These are phyloP conservation scores for Icerya purchasi DNA, from an alignment of 2,888 invertebrate genomes.

Conservation along the genomic window DNA sequence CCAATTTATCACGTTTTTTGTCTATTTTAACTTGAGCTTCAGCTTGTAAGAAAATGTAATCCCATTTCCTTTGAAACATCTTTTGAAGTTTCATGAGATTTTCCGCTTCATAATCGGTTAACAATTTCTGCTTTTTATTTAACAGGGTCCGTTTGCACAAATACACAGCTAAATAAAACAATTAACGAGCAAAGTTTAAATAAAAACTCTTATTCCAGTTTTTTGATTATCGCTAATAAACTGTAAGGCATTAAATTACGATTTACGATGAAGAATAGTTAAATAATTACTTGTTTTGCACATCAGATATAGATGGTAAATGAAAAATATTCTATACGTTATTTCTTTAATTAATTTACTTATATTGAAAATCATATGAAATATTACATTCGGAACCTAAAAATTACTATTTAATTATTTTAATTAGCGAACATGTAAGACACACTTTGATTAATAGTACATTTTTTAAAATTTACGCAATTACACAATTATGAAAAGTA, in stretches of 20 bases:
- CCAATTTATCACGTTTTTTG: constrained; percentile 93
- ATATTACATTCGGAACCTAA: too few species aligned
- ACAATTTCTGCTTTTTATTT: constrained; percentile 89
- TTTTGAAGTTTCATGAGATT: constrained; percentile 91
- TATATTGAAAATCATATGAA: too few species aligned
- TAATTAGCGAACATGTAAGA: too few species aligned
- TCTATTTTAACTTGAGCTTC: constrained; percentile 84
- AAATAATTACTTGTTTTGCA: not conserved
- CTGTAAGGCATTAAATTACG: too few species aligned
- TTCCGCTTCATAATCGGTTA: constrained; percentile 98
- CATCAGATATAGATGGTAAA: not conserved
- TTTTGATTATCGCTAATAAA: not conserved
- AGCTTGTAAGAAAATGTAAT: constrained; percentile 99
- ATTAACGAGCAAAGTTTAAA: too few species aligned
- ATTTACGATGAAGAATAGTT: too few species aligned
- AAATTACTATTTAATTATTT: too few species aligned
- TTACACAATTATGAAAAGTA: too few species aligned
- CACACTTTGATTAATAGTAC: too few species aligned
- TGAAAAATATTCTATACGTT: constrained; percentile 15
- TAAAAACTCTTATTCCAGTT: too few species aligned
- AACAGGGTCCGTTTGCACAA: constrained; percentile 99
- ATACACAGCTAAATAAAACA: constrained; percentile 60
- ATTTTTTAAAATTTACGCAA: too few species aligned
- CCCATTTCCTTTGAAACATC: constrained; percentile 99
- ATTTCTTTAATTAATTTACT: too few species aligned